Percentiles rank a stretch among this genome's conserved stretches.
Evolutionary conservation across 2,888 invertebrate species (phyloP).

Genomic region (Brachycybe producta): DNA sequence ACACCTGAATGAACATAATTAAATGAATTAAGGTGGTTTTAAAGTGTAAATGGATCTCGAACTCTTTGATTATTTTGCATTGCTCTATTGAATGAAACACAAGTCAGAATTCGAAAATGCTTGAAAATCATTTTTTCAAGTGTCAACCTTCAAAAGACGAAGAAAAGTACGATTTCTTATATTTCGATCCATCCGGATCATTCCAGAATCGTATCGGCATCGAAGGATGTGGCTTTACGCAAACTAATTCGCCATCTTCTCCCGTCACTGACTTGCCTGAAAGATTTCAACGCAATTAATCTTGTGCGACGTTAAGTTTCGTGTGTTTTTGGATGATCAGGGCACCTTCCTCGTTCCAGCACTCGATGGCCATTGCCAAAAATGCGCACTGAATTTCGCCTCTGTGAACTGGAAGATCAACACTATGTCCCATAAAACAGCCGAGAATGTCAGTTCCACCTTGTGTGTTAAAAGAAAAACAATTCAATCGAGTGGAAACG

Average conservation of each 20-base stretch:
- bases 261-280: constrained; percentile 37
- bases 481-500: neutral
- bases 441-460: constrained; percentile 46
- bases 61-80: too few relatives aligned
- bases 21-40: too few relatives aligned
- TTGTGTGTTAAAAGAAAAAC: constrained; percentile 22
- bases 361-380: constrained; percentile 41
- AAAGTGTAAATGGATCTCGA: too few relatives aligned
- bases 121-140: too few relatives aligned
- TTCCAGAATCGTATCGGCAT: constrained; percentile 44
- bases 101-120: too few relatives aligned
- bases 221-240: constrained; percentile 42
- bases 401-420: constrained; percentile 39
- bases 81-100: neutral
- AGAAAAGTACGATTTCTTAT: constrained; percentile 40
- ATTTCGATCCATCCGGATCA: constrained; percentile 35
- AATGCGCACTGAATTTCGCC: constrained; percentile 43
- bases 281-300: constrained; percentile 10
- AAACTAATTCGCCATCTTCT: constrained; percentile 42
- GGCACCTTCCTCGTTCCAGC: constrained; percentile 37
- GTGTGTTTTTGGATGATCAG: too few relatives aligned
- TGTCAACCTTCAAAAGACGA: constrained; percentile 28
- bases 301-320: too few relatives aligned
- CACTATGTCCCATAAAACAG: constrained; percentile 43
- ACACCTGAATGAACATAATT: constrained; percentile 30